Conservation (phyloP, 2,113 vertebrate species). For the Poecilia latipinna region DNA sequence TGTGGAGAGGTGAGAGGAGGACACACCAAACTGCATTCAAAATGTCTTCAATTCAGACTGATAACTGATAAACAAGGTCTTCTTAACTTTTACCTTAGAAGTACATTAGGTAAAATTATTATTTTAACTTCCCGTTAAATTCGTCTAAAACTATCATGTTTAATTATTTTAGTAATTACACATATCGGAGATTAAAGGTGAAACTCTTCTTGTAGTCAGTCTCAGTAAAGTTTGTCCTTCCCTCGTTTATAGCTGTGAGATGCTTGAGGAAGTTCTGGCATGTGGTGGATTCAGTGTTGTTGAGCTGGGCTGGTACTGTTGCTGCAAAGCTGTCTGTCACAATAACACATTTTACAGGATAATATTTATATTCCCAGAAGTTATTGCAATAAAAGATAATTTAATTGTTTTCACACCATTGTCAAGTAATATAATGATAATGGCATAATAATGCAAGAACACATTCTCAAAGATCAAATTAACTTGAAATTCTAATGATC, state of each 20-base stretch:
- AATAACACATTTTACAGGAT: too few species aligned
- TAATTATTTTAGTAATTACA: background rate
- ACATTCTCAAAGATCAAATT: too few species aligned
- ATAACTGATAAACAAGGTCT: rapidly evolving
- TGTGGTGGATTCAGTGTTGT: background rate
- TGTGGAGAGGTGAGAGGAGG: constrained; percentile 20
- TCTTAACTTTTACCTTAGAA: rapidly evolving
- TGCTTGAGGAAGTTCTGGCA: background rate
- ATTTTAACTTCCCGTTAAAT: background rate
- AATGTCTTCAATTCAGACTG: background rate
- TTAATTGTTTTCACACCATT: too few species aligned
- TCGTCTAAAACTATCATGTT: background rate
- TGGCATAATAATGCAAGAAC: too few species aligned
- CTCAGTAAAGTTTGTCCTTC: background rate
- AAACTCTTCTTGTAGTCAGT: background rate
- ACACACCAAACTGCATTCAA: background rate
- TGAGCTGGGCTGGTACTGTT: background rate
- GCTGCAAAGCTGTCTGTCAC: too few species aligned
- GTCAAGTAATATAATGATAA: too few species aligned
- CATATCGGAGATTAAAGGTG: too few species aligned
- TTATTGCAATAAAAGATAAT: too few species aligned
- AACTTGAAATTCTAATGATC: too few species aligned
- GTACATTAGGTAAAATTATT: rapidly evolving
- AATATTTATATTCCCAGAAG: too few species aligned
- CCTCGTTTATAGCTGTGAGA: background rate